Evolutionary conservation across 2,113 vertebrate species (phyloP).

Genomic region (Nanger granti): DNA sequence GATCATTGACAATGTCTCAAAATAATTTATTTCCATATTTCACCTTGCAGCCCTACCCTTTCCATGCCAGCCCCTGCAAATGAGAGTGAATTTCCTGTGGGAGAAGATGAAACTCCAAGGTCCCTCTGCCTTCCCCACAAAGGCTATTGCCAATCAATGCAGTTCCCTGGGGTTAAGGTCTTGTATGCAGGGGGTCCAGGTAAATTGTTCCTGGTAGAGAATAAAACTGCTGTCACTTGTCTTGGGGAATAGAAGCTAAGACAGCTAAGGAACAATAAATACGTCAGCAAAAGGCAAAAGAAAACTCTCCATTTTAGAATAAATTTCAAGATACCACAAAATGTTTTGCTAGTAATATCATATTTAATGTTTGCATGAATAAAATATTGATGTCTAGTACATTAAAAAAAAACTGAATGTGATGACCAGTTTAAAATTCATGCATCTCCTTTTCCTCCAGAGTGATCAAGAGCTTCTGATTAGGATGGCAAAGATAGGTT

Average conservation of each 20-base stretch:
- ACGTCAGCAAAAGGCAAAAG: not conserved
- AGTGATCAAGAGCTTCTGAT: conserved; percentile 30
- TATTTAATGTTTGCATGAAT: conserved; percentile 64
- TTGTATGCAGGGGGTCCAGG: not conserved
- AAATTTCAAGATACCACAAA: conserved; percentile 43
- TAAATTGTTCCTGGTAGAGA: not conserved
- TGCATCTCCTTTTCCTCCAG: conserved; percentile 34
- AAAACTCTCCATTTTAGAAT: conserved; percentile 11
- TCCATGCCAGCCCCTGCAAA: not conserved
- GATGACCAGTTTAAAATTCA: conserved; percentile 59
- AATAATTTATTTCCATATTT: conserved; percentile 34
- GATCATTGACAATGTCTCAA: conserved; percentile 13
- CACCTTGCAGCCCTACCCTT: not conserved
- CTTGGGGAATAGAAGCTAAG: not conserved
- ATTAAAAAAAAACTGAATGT: not conserved
- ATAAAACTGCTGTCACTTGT: not conserved
- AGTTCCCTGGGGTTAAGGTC: not conserved
- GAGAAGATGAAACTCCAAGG: not conserved
- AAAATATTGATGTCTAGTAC: conserved; percentile 57
- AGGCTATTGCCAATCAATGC: not conserved
- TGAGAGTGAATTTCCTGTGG: conserved; percentile 3
- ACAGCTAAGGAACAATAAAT: not conserved
- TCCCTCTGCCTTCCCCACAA: not conserved
- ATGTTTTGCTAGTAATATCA: conserved; percentile 47
- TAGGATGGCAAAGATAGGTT: not conserved